A percentile compares a stretch with the other conserved stretches of the same genome.
Conservation (phyloP, 2,888 invertebrate species). For the Pyrrhosoma nymphula region DNA sequence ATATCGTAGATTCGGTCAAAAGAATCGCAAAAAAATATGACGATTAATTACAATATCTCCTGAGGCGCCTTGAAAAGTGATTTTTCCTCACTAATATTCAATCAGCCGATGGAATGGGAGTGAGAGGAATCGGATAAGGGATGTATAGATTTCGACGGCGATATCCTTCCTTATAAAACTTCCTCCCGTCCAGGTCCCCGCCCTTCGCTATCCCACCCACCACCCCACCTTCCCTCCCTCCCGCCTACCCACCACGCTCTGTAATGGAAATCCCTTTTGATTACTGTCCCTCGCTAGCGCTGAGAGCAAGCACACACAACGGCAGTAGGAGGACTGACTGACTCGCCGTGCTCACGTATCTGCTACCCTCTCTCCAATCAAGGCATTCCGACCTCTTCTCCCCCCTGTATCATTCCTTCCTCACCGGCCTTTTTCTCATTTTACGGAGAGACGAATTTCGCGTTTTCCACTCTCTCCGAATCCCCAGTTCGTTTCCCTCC, state of each 20-base stretch:
- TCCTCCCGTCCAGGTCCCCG: too few species aligned
- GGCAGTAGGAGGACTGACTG: background rate
- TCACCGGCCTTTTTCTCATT: background rate
- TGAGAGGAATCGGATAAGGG: slow-evolving; percentile 47
- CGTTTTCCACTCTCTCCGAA: background rate
- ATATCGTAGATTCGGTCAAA: background rate
- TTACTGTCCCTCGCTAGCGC: slow-evolving; percentile 2
- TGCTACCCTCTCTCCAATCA: background rate
- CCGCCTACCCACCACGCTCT: background rate
- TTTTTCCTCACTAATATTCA: slow-evolving; percentile 64
- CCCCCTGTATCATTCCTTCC: background rate
- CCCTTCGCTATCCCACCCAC: background rate
- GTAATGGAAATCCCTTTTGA: slow-evolving; percentile 58
- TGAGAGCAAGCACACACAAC: too few species aligned
- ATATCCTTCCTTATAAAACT: slow-evolving; percentile 3
- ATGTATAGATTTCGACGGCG: slow-evolving; percentile 52
- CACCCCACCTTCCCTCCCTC: background rate
- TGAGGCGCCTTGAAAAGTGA: slow-evolving; percentile 27
- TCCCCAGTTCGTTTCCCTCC: background rate
- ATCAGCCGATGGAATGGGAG: slow-evolving; percentile 25
- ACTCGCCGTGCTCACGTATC: background rate
- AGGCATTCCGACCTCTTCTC: background rate
- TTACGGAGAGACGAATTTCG: background rate
- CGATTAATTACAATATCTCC: slow-evolving; percentile 44
- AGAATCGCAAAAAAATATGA: slow-evolving; percentile 25